Conservation (phyloP, 2,797 vertebrate species). For the Enteromius thamalakanensis region DNA sequence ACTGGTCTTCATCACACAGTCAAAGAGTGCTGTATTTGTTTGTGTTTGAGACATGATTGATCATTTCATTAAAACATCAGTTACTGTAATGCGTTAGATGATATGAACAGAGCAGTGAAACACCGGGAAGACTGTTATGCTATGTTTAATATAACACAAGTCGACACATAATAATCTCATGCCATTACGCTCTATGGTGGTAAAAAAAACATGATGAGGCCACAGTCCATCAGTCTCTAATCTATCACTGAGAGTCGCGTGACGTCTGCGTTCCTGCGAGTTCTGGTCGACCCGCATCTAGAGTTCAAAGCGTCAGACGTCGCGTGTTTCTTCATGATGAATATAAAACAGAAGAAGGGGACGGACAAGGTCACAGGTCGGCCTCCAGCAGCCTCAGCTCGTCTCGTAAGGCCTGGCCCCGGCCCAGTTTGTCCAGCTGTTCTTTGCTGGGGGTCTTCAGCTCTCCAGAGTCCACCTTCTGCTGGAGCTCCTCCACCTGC, state of each 20-base stretch:
- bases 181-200: not conserved
- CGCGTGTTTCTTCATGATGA: slow-evolving; percentile 1
- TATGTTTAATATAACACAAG: slow-evolving; percentile 43
- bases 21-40: not conserved
- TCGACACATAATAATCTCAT: slow-evolving; percentile 21
- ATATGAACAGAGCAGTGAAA: not conserved
- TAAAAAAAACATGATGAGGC: slow-evolving; percentile 2
- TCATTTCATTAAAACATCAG: not conserved
- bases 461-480: slow-evolving; percentile 87
- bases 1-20: not conserved
- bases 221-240: slow-evolving; percentile 11
- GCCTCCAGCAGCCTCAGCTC: slow-evolving; percentile 85
- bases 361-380: slow-evolving; percentile 72
- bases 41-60: not conserved
- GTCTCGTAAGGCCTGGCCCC: slow-evolving; percentile 78
- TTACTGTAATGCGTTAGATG: not conserved
- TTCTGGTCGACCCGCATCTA: slow-evolving; percentile 8
- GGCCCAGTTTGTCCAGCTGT: slow-evolving; percentile 88
- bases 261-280: not conserved
- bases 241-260: not conserved
- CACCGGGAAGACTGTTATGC: not conserved
- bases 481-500: slow-evolving; percentile 90
- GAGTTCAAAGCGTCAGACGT: not conserved
- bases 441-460: slow-evolving; percentile 85
- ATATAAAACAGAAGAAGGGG: slow-evolving; percentile 12